phyloP scores from a whole-genome alignment of 1,140 invertebrate genomes.

The Thaumatotibia leucotreta region DNA sequence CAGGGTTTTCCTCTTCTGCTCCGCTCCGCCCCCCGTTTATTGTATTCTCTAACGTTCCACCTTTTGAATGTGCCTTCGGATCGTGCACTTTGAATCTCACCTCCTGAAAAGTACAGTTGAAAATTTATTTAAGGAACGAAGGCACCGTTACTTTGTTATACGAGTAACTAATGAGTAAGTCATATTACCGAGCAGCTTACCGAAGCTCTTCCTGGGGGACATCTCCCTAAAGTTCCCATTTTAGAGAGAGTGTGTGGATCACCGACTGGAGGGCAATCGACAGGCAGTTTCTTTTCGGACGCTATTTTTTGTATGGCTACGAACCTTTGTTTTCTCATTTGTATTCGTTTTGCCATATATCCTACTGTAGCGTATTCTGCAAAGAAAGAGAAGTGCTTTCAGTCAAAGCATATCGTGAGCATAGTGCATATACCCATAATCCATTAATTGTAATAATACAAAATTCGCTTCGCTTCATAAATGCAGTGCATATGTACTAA shows the following conservation, averaged over 20 bases:
- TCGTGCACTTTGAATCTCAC: slow-evolving; percentile 96
- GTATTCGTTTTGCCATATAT: slow-evolving; percentile 97
- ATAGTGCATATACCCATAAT: neutral
- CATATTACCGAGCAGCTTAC: slow-evolving; percentile 41
- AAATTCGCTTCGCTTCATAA: slow-evolving; percentile 4
- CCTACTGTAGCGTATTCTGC: slow-evolving; percentile 96
- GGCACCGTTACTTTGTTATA: neutral
- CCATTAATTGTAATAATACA: neutral
- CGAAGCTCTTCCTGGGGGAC: slow-evolving; percentile 68
- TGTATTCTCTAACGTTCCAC: slow-evolving; percentile 92
- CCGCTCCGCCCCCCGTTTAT: slow-evolving; percentile 87
- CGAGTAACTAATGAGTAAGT: slow-evolving; percentile 16
- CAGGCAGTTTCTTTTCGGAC: slow-evolving; percentile 91
- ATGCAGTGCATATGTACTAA: neutral
- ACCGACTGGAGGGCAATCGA: slow-evolving; percentile 83
- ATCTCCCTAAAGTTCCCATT: slow-evolving; percentile 66
- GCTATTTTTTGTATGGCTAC: slow-evolving; percentile 93
- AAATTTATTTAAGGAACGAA: neutral
- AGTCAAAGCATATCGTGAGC: neutral
- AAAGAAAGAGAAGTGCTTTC: slow-evolving; percentile 54
- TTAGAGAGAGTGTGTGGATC: slow-evolving; percentile 79
- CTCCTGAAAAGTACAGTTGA: slow-evolving; percentile 81
- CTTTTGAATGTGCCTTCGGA: slow-evolving; percentile 93
- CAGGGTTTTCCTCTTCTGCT: slow-evolving; percentile 79
- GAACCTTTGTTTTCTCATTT: slow-evolving; percentile 95